Base-by-base conservation (phyloP, 2,888 invertebrate genomes). In the Apeira syringaria region DNA sequence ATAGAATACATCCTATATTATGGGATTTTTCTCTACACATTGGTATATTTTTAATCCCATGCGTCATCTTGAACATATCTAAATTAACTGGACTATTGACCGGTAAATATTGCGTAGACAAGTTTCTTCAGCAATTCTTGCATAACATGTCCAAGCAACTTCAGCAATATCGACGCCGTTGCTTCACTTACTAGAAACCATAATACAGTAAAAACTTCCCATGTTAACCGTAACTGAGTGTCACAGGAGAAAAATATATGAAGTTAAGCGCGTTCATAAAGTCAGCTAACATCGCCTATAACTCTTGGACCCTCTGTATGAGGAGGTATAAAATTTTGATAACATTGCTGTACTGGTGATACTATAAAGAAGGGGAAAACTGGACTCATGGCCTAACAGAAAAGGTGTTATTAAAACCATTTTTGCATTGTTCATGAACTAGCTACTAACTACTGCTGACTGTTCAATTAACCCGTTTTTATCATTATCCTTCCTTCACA, bases 321-420 rank as follows among this genome's bases (percentile, higher is more conserved):
- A 42, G 32, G 42, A 20, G 40, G 8, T 39, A 38, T 54, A 39
- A 48, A 47, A 51, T 36, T 43, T 44, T 47, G 36, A 49, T 54
- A 48, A 49, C 41, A 50, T 50, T 44, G 36, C 28, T 33, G 36
- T 40, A 25, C 38, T 47, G 42, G 37, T 36, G 43, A 41, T 18
- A 43, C 29, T n/a, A 44, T 44, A 47, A 48, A 44, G 45, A 24
- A 29, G 34, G 35, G 40, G 18, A 38, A 34, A 41, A 27, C 33
- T 39, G 37, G 32, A 44, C 41, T 44, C 30, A 32, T 34, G 18
- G 11, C 12, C 5, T 28, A 18, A 28, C 17, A 15, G 17, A n/a
- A 24, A n/a, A 7, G 33, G 24, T 5, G 24, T 24, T 24, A 33
- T 13, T 12, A 13, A 13, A 5, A 2, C 9, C 4, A 9, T 8